Evolutionary conservation across 2,888 invertebrate genomes (phyloP), one percentile per base, ranked within the genome.

Genomic region (Exephanes ischioxanthus): DNA sequence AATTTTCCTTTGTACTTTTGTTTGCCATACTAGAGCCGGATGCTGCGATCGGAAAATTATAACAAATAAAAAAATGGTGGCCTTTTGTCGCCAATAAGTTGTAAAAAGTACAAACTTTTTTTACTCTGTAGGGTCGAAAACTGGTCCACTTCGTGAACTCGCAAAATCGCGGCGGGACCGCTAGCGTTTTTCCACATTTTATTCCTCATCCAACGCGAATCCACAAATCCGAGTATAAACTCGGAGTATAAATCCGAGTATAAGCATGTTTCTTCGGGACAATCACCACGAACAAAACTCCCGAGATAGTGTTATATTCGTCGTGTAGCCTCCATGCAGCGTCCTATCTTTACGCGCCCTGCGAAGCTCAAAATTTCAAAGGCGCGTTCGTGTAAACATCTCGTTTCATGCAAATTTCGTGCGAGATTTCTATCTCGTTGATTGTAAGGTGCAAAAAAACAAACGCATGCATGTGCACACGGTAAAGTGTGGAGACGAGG

Each of bases 381-480:
- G 26, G 58, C 11, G 14, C 4, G 5, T 26, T 22, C 58, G 26
- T 14, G 26, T 22, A 58, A 58, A 58, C 26, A 58, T 58, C 26
- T 26, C 58, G 26, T 26, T 11, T 26, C 22, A 14, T 58, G 58
- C 19, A 58, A 58, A 58, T 26, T 58, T 11, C 58, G 58, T 11
- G 22, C 58, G 22, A 58, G 58, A 58, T 58, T 58, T 58, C 58
- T 58, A 58, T 11, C 58, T 26, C n/a, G 58, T 58, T 58, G 58
- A 58, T 58, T 58, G 11, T 14, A 22, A 22, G 58, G 22, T 1
- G 11, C 45, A 45, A 45, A 22, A 58, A 58, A 58, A 58, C 2
- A 58, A 26, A 22, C 26, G 58, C 26, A 22, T 26, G 58, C 58
- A 26, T 22, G 26, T 58, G 22, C 9, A 55, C 9, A 55, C 11